Conservation (phyloP, 2,888 invertebrate genomes). For the Hanleya hanleyi region DNA sequence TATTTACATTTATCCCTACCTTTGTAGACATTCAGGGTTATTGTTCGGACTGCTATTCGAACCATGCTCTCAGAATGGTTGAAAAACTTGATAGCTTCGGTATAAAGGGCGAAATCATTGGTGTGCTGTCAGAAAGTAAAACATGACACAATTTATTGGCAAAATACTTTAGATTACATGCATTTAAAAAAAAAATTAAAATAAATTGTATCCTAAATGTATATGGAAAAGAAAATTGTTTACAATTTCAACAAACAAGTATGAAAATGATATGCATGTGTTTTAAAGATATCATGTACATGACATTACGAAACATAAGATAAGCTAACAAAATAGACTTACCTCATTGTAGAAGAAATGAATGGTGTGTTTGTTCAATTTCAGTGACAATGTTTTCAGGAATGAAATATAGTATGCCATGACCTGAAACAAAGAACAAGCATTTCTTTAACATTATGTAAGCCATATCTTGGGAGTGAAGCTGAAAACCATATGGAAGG, state of each 20-base stretch:
- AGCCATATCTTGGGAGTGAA: no score
- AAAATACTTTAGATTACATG: not conserved
- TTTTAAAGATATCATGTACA: no score
- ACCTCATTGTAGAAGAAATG: constrained; percentile 99
- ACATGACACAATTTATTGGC: not conserved
- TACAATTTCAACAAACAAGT: no score
- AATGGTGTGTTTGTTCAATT: constrained; percentile 97
- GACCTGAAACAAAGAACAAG: constrained; percentile 75
- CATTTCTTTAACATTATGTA: no score
- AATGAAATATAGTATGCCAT: constrained; percentile 99
- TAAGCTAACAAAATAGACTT: no score
- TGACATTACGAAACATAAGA: no score
- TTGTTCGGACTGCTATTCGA: constrained; percentile 96
- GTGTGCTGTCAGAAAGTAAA: constrained; percentile 77
- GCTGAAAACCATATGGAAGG: no score
- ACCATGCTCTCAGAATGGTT: constrained; percentile 99
- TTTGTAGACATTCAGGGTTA: constrained; percentile 95
- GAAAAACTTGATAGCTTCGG: constrained; percentile 99
- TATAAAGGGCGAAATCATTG: constrained; percentile 98
- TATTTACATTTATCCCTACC: constrained; percentile 60
- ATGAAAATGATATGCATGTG: no score
- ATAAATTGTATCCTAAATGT: not conserved
- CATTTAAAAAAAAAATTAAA: constrained; percentile 18
- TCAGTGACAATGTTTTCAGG: constrained; percentile 96
- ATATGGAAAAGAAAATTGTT: not conserved